phyloP scores from a whole-genome alignment of 2,797 vertebrate species.

The Pangasius larnaudii region DNA sequence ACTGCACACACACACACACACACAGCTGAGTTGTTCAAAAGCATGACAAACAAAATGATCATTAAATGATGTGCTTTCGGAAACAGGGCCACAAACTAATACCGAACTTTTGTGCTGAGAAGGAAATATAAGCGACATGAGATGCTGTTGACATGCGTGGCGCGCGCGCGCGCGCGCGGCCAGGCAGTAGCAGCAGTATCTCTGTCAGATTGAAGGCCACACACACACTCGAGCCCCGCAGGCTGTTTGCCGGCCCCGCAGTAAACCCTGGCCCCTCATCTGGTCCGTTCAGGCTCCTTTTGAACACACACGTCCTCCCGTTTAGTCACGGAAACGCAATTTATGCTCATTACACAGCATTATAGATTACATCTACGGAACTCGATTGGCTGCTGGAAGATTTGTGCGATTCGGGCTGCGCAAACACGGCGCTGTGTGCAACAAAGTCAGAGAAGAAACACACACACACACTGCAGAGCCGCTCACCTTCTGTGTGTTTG shows the following conservation, averaged over 20 bases:
- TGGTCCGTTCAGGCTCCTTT: slow-evolving; percentile 80
- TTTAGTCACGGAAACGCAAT: slow-evolving; percentile 90
- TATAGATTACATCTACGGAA: slow-evolving; percentile 85
- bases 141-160: background rate
- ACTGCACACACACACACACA: background rate
- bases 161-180: background rate
- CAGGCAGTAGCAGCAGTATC: slow-evolving; percentile 60
- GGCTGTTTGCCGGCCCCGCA: slow-evolving; percentile 87
- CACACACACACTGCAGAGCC: slow-evolving; percentile 64
- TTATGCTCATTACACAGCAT: slow-evolving; percentile 84
- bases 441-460: slow-evolving; percentile 56
- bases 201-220: slow-evolving; percentile 82
- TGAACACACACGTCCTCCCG: slow-evolving; percentile 83
- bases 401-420: slow-evolving; percentile 64
- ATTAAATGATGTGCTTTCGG: background rate
- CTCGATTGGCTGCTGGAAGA: slow-evolving; percentile 76
- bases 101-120: background rate
- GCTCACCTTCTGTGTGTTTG: slow-evolving; percentile 72
- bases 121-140: background rate
- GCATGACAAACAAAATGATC: background rate
- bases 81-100: background rate
- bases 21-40: background rate
- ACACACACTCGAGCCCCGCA: slow-evolving; percentile 68
- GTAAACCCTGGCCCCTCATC: slow-evolving; percentile 79
- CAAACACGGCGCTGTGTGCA: slow-evolving; percentile 46